Percentiles rank a stretch among this genome's conserved stretches.
Conservation (phyloP, 2,888 invertebrate genomes). For the Sussaba pulchella region DNA sequence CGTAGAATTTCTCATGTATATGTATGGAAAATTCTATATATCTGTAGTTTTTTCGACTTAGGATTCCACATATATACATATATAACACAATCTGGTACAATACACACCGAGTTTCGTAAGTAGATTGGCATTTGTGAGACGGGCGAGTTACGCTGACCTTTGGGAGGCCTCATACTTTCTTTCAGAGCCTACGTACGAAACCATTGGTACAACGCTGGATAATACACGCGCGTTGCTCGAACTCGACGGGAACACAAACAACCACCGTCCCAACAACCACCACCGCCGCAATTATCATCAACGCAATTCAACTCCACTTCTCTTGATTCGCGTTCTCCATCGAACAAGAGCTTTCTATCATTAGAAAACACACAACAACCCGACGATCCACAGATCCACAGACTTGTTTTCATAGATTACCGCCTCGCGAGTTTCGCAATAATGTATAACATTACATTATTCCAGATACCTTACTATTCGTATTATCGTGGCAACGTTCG, state of each 20-base stretch:
- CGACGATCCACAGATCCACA: too few relatives aligned
- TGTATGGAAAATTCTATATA: too few relatives aligned
- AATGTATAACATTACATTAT: constrained; percentile 43
- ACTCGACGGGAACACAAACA: constrained; percentile 60
- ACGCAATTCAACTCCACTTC: constrained; percentile 26
- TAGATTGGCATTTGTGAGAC: constrained; percentile 81
- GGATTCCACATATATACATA: neutral
- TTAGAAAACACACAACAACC: constrained; percentile 59
- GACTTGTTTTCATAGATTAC: constrained; percentile 15
- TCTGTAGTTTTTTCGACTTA: too few relatives aligned
- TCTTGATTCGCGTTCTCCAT: constrained; percentile 28
- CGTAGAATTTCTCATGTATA: too few relatives aligned
- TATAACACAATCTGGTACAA: constrained; percentile 77
- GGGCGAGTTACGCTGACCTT: constrained; percentile 80
- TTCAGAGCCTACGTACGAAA: constrained; percentile 75
- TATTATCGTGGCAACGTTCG: constrained; percentile 39
- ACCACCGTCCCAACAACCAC: constrained; percentile 13
- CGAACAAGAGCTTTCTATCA: constrained; percentile 54
- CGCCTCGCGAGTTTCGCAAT: constrained; percentile 45
- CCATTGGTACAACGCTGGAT: constrained; percentile 16
- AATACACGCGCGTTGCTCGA: constrained; percentile 67
- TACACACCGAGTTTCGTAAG: constrained; percentile 77
- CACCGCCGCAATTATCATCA: too few relatives aligned
- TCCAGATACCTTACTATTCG: neutral
- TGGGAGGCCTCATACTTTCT: constrained; percentile 80